Evolutionary conservation across 1,140 invertebrate genomes (phyloP).

Genomic region (Leptinotarsa undecemlineata): DNA sequence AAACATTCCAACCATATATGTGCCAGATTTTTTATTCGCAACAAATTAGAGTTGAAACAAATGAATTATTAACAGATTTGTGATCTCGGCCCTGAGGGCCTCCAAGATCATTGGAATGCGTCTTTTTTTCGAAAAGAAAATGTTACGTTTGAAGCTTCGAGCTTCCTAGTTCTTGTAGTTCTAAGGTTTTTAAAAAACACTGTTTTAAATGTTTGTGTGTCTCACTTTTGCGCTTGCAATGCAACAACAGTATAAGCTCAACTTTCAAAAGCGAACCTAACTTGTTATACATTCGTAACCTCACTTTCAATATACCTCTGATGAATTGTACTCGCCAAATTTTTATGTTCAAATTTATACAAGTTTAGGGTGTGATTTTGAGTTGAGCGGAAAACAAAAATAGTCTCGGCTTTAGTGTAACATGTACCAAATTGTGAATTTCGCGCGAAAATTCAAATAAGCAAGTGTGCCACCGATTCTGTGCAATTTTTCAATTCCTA

Average conservation of each 20-base stretch:
- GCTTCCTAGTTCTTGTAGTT: conserved; percentile 47
- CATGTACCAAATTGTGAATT: conserved; percentile 38
- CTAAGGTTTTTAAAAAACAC: conserved; percentile 50
- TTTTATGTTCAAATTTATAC: conserved; percentile 25
- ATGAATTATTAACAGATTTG: conserved; percentile 45
- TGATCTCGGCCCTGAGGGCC: conserved; percentile 39
- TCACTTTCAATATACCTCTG: conserved; percentile 29
- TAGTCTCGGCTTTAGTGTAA: conserved; percentile 37
- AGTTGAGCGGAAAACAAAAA: conserved; percentile 17
- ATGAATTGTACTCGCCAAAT: conserved; percentile 28
- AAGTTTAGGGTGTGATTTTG: conserved; percentile 22
- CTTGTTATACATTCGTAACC: conserved; percentile 20
- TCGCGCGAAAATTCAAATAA: conserved; percentile 26
- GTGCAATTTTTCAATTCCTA: conserved; percentile 47
- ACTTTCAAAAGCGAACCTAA: conserved; percentile 22
- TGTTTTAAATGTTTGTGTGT: conserved; percentile 56
- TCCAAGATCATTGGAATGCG: conserved; percentile 46
- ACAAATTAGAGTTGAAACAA: conserved; percentile 49
- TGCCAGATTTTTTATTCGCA: conserved; percentile 58
- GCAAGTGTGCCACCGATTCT: conserved; percentile 47
- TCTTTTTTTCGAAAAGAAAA: conserved; percentile 45
- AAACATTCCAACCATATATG: conserved; percentile 59
- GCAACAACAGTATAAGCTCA: conserved; percentile 22
- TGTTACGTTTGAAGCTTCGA: conserved; percentile 45
- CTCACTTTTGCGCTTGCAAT: conserved; percentile 51